These are phyloP conservation scores for Troides oblongomaculatus DNA, from an alignment of 2,888 invertebrate genomes.

Conservation along the genomic window DNA sequence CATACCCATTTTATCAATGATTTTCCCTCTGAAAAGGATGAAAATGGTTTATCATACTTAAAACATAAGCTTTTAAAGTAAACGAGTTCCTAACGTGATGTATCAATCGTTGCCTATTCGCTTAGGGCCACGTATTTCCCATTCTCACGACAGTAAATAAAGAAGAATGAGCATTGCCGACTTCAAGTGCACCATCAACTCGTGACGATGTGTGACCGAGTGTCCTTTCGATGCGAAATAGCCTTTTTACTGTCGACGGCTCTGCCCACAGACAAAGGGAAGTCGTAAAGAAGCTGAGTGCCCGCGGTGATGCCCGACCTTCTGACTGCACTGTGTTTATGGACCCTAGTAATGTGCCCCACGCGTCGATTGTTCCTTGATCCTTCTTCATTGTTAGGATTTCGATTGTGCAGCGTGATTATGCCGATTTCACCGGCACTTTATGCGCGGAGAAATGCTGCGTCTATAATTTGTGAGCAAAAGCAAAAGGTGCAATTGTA, in stretches of 20 bases:
- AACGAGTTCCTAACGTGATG: not conserved
- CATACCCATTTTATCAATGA: no score
- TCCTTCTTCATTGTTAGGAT: slow-evolving; percentile 52
- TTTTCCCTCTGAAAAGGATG: no score
- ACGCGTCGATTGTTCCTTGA: slow-evolving; percentile 47
- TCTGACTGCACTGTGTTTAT: slow-evolving; percentile 42
- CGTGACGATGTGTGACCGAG: slow-evolving; percentile 51
- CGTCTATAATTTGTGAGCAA: not conserved
- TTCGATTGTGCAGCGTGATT: slow-evolving; percentile 38
- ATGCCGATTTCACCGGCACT: not conserved
- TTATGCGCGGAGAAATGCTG: not conserved
- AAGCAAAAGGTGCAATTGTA: no score
- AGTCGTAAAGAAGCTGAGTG: slow-evolving; percentile 59
- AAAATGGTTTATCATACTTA: not conserved
- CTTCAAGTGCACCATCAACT: slow-evolving; percentile 28
- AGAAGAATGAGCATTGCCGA: slow-evolving; percentile 19
- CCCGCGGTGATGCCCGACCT: slow-evolving; percentile 54
- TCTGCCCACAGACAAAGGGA: slow-evolving; percentile 58
- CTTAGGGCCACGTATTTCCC: slow-evolving; percentile 6
- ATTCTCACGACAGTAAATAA: slow-evolving; percentile 28
- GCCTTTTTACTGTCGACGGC: slow-evolving; percentile 56
- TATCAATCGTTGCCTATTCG: slow-evolving; percentile 14
- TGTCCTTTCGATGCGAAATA: slow-evolving; percentile 48
- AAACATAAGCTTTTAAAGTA: not conserved
- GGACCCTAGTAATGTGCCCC: slow-evolving; percentile 37